Base-by-base conservation (phyloP, 2,113 vertebrate species). In the Mesitornis unicolor region DNA sequence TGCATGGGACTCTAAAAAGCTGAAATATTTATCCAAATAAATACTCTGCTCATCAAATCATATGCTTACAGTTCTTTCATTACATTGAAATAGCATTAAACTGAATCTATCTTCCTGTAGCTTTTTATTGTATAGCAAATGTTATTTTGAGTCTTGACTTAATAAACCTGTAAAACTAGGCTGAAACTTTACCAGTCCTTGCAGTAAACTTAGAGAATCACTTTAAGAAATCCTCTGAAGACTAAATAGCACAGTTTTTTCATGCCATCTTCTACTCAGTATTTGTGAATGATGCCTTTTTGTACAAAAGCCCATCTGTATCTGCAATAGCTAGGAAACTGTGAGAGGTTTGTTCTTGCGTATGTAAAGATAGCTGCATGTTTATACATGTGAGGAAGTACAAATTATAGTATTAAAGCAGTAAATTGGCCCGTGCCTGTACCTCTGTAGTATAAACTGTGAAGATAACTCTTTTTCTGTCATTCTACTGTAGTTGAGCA, bases 11-110 rank as follows among this genome's bases (percentile, higher is more conserved):
- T 95, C 80, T 22, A 47, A 75, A 93, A 97, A 89, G 92, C 95
- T 97, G 95, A 96, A 96, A 93, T 97, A 96, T 96, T 97, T 97
- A 97, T 96, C 87, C 56, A 85, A 96, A 97, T 94, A 92, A 97
- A 95, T n/a, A n/a, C 64, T 84, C 69, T 94, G 67, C 93, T 98
- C 76, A 96, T 96, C 92, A 96, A 96, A 95, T 97, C 89, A 81
- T 83, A 95, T 91, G 74, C 95, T 97, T 96, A 77, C 33, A 93
- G 73, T 88, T 95, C 81, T 96, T 95, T 87, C 81, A 95, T 84
- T 80, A n/a, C 36, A 73, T 65, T 75, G 91, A 92, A 95, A 96
- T 82, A 69, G 67, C 64, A 93, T 95, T 81, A 84, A 84, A 75
- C 21, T 65, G 26, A 18, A 17, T 45, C 25, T 36, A 45, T 25